phyloP scores from a whole-genome alignment of 92 coral and sea anemone genomes.

The Parazoanthus darwini region DNA sequence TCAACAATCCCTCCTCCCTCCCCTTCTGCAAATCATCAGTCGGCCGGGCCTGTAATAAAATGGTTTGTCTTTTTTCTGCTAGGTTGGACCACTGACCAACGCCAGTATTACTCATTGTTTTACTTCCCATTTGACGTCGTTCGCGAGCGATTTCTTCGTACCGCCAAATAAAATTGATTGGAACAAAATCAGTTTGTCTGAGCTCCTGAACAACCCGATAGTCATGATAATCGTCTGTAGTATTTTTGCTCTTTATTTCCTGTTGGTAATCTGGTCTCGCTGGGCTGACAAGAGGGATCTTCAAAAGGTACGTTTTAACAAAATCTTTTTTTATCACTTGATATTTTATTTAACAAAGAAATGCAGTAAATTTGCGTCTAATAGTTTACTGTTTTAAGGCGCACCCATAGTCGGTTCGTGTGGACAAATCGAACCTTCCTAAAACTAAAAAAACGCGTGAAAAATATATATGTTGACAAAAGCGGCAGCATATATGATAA shows the following conservation, averaged over 20 bases:
- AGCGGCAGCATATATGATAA: too few relatives aligned
- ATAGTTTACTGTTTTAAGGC: too few relatives aligned
- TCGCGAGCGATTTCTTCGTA: slow-evolving; percentile 90
- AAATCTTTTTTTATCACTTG: too few relatives aligned
- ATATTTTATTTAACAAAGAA: not conserved
- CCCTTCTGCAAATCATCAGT: not conserved
- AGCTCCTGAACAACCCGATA: slow-evolving; percentile 84
- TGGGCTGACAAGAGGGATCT: slow-evolving; percentile 93
- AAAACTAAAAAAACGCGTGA: too few relatives aligned
- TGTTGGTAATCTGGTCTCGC: slow-evolving; percentile 87
- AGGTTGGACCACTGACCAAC: slow-evolving; percentile 89
- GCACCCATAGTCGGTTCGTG: too few relatives aligned
- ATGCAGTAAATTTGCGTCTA: not conserved
- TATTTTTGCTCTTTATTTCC: slow-evolving; percentile 77
- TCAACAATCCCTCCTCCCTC: not conserved
- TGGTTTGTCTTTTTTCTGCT: not conserved
- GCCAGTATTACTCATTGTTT: slow-evolving; percentile 72
- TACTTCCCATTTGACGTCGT: slow-evolving; percentile 82
- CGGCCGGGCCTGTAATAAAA: too few relatives aligned
- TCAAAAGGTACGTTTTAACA: slow-evolving; percentile 69
- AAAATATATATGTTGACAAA: too few relatives aligned
- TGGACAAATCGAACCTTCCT: too few relatives aligned
- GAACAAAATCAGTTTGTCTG: slow-evolving; percentile 78
- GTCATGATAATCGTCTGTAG: slow-evolving; percentile 88
- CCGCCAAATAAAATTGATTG: slow-evolving; percentile 97